Conservation (phyloP, 2,113 vertebrate species). For the Silurus glanis region DNA sequence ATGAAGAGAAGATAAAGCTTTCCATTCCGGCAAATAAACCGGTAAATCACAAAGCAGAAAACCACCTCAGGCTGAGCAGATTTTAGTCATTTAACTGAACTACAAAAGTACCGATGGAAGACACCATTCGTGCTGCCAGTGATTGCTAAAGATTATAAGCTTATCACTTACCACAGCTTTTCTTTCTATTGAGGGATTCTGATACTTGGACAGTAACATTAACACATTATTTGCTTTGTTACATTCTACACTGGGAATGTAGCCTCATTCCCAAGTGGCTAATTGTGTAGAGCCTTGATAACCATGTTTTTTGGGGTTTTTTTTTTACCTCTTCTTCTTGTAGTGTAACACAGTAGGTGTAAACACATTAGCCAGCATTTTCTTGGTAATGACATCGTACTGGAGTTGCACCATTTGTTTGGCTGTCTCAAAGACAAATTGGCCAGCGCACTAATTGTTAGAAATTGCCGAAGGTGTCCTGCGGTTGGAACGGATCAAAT, state of each 20-base stretch:
- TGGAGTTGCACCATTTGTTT: constrained; percentile 52
- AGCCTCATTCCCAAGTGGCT: constrained; percentile 41
- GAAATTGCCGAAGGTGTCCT: constrained; percentile 46
- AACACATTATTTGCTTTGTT: constrained; percentile 25
- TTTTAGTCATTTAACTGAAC: constrained; percentile 16
- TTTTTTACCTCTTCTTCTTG: background rate
- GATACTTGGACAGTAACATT: background rate
- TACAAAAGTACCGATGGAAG: background rate
- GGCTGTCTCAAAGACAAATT: constrained; percentile 60
- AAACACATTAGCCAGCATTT: constrained; percentile 47
- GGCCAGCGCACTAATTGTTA: constrained; percentile 56
- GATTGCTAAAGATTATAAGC: background rate
- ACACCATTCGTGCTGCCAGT: background rate
- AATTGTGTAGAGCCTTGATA: constrained; percentile 50
- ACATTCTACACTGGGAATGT: constrained; percentile 1
- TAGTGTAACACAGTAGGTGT: constrained; percentile 40
- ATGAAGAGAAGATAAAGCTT: constrained; percentile 18
- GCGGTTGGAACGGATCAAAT: constrained; percentile 23
- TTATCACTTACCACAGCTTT: background rate
- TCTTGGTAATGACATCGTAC: constrained; percentile 40
- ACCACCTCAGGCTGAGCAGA: background rate
- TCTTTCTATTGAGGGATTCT: background rate
- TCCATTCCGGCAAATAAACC: constrained; percentile 1
- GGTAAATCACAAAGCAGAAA: constrained; percentile 6
- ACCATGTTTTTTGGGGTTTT: constrained; percentile 5